Percentiles rank a stretch among this genome's conserved stretches.
Conservation (phyloP, 2,797 vertebrate genomes). For the Babyrousa celebensis region DNA sequence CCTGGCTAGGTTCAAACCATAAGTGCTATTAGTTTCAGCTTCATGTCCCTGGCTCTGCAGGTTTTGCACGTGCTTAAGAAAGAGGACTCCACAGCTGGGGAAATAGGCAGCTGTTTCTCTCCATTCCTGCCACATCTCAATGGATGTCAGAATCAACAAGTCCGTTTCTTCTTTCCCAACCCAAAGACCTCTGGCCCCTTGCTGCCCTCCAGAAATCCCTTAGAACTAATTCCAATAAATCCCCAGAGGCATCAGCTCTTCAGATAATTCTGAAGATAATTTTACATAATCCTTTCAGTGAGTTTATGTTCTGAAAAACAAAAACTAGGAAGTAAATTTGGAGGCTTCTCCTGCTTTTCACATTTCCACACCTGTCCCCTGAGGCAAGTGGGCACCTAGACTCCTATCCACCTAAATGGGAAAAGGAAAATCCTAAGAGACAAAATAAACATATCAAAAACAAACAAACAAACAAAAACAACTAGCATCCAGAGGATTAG, state of each 20-base stretch:
- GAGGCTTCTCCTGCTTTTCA: neutral
- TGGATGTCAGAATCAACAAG: neutral
- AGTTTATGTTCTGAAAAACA: neutral
- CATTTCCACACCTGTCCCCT: neutral
- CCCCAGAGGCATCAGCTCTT: neutral
- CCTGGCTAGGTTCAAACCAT: no score
- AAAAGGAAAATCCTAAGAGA: neutral
- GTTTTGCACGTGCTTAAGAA: neutral
- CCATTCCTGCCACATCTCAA: neutral
- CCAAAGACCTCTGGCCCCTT: neutral
- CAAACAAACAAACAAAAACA: neutral
- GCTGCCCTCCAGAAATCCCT: neutral
- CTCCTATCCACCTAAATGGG: neutral
- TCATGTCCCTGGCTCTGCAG: neutral
- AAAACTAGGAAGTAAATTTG: neutral
- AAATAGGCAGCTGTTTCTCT: neutral
- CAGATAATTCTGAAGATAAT: neutral
- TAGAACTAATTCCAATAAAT: neutral
- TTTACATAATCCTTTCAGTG: neutral
- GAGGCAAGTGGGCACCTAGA: neutral
- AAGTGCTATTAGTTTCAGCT: no score
- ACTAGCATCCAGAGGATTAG: no score
- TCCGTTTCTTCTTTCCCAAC: neutral
- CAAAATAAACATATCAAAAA: neutral
- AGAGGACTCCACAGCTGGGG: neutral